A percentile compares a stretch with the other conserved stretches of the same genome.
Evolutionary conservation across 2,888 invertebrate species (phyloP).

Genomic region (Cheilosia urbana): DNA sequence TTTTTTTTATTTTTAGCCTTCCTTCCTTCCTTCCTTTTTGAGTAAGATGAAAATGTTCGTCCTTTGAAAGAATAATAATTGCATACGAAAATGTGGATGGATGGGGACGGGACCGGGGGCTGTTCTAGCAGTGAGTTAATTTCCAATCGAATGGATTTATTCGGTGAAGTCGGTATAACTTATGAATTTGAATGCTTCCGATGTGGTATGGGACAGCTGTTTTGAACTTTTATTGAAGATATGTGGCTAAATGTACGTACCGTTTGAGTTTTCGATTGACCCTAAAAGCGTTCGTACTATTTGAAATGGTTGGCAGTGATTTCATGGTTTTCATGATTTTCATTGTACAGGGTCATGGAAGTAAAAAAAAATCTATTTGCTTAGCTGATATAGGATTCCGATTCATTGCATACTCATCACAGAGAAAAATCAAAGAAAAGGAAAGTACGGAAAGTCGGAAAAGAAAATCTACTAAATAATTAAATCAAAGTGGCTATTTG

Average conservation of each 20-base stretch:
- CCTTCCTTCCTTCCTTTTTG: neutral
- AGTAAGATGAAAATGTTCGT: conserved; percentile 31
- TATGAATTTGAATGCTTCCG: conserved; percentile 66
- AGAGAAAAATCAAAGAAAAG: too few species aligned
- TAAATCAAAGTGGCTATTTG: too few species aligned
- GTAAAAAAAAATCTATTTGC: too few species aligned
- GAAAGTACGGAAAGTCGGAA: too few species aligned
- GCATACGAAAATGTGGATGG: conserved; percentile 14
- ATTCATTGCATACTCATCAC: too few species aligned
- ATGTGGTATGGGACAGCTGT: conserved; percentile 31
- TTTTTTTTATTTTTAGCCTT: neutral
- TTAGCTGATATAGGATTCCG: too few species aligned
- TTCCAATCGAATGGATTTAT: conserved; percentile 56
- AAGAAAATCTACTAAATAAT: too few species aligned
- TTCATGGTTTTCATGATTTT: neutral
- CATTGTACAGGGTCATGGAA: too few species aligned
- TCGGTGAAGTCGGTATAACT: conserved; percentile 21
- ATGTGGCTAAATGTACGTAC: conserved; percentile 5
- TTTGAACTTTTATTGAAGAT: conserved; percentile 60
- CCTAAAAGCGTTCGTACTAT: too few species aligned
- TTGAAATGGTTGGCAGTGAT: neutral
- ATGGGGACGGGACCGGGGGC: neutral
- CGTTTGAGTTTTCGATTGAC: conserved; percentile 22
- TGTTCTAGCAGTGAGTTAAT: conserved; percentile 55
- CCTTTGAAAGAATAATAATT: conserved; percentile 27